These are phyloP conservation scores for Centropus bengalensis DNA, from an alignment of 2,113 vertebrate genomes.

Conservation along the genomic window DNA sequence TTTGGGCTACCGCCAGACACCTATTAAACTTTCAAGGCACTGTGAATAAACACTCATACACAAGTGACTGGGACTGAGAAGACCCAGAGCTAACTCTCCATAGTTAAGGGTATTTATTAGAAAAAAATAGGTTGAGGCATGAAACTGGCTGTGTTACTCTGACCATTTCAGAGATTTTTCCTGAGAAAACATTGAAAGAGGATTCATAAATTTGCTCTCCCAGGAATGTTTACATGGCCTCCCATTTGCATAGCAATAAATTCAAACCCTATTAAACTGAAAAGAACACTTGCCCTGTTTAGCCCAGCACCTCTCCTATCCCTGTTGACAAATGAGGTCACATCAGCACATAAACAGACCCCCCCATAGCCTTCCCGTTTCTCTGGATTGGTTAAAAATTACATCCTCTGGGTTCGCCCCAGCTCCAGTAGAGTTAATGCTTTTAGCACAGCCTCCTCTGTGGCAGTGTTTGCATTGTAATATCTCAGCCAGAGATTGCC, in stretches of 20 bases:
- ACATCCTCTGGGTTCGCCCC: neutral
- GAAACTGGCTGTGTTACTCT: neutral
- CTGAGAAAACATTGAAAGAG: neutral
- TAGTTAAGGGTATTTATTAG: neutral
- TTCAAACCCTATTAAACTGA: neutral
- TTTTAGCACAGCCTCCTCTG: neutral
- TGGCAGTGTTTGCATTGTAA: neutral
- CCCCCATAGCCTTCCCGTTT: neutral
- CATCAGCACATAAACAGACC: neutral
- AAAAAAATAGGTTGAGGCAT: neutral
- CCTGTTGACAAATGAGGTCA: neutral
- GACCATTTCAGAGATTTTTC: neutral
- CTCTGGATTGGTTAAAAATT: neutral
- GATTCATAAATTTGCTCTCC: neutral
- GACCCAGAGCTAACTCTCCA: neutral
- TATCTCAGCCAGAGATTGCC: neutral
- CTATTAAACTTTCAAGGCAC: constrained; percentile 3
- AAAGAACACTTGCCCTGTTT: neutral
- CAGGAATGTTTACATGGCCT: rapidly evolving
- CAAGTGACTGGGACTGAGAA: neutral
- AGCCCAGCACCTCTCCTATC: neutral
- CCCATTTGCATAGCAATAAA: neutral
- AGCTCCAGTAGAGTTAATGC: neutral
- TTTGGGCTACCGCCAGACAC: neutral
- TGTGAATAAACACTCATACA: neutral